Base-by-base conservation (phyloP, 2,113 vertebrate species). In the Callipepla californica region DNA sequence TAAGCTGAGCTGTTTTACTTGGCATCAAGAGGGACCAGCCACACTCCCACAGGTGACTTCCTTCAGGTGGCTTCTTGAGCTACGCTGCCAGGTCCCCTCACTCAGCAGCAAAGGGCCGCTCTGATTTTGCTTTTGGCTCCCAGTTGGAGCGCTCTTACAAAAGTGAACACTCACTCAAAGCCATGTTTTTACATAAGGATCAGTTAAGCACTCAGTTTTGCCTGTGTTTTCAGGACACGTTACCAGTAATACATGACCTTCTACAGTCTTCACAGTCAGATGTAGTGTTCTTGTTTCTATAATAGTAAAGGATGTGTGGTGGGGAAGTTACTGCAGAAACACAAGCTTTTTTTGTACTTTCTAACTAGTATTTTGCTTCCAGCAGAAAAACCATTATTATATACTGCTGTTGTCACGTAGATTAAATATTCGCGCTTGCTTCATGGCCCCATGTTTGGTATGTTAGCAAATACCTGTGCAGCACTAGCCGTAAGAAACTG, bases 381-480 rank as follows among this genome's bases (percentile, higher is more conserved):
- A 30, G 55, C 59, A 26, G 80, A 34, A 80, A 55, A 36, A 4
- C 53, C 8, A 88, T 55, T 40, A 66, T 67, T 58, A 13, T 40
- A 59, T 22, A 38, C 72, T 42, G 65, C 9, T 32, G 36, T 42
- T 47, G 59, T 25, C 61, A 48, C 22, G 73, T 0, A 74, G 75
- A 63, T 93, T 87, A 85, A 90, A 81, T 55, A 88, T 58, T 70
- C 87, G 50, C 45, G 50, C 36, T 76, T 30, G 45, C 36, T 92
- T 82, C 72, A 86, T 76, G 83, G 63, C 83, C 77, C 62, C 14
- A 74, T 21, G n/a, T 47, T 48, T 55, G 48, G 11, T 45, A 15
- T 5, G 23, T 79, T 67, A 75, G 89, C 89, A 80, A 85, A 72
- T 67, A 88, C 40, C 87, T 82, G 76, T 15, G 40, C 34, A 93